Percentiles rank a stretch among this genome's conserved stretches.
Conservation (phyloP, 2,888 invertebrate genomes). For the Elegia similella region DNA sequence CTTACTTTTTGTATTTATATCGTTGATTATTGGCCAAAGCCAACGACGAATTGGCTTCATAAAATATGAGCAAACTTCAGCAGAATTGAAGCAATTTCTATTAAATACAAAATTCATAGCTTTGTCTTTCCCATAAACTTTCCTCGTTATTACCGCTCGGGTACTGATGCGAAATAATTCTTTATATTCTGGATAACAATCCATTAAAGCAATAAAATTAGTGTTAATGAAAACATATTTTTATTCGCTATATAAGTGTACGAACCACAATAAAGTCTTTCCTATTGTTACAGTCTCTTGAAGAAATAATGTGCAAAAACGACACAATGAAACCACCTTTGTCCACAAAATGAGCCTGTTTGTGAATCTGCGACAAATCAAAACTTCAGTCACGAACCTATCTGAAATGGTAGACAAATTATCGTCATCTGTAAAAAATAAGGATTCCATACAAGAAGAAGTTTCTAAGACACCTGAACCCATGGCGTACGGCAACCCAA, state of each 20-base stretch:
- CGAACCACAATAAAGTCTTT: not conserved
- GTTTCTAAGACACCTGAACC: constrained; percentile 50
- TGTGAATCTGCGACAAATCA: constrained; percentile 74
- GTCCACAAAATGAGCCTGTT: constrained; percentile 67
- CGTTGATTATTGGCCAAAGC: too few relatives aligned
- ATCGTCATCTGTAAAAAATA: constrained; percentile 55
- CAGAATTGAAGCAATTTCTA: not conserved
- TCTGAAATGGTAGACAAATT: constrained; percentile 77
- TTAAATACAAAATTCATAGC: not conserved
- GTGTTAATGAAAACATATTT: not conserved
- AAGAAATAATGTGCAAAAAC: constrained; percentile 23
- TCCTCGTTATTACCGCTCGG: not conserved
- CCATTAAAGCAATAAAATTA: not conserved
- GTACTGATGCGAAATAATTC: not conserved
- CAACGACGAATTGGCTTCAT: not conserved
- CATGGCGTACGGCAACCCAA: constrained; percentile 45
- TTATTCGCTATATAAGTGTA: not conserved
- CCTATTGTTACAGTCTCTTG: constrained; percentile 25
- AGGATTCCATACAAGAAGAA: constrained; percentile 49
- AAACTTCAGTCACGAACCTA: constrained; percentile 71
- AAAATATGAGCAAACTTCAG: not conserved
- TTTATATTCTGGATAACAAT: not conserved
- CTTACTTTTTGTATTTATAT: too few relatives aligned
- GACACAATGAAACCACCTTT: constrained; percentile 27
- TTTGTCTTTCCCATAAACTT: not conserved